Conservation (phyloP, 2,113 vertebrate species). For the Melanerpes formicivorus region DNA sequence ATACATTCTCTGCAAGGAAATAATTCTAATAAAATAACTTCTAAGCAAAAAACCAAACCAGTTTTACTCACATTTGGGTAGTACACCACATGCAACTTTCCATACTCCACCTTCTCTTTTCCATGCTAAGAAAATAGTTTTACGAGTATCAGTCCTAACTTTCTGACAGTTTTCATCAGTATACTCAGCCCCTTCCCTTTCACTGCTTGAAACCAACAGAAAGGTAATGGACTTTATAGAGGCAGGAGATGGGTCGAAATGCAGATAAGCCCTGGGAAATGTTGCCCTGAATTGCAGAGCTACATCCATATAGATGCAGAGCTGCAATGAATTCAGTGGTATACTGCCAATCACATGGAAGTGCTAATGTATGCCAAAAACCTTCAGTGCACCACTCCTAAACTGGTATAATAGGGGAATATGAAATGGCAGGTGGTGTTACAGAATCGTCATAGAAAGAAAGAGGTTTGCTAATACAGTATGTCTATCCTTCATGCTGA, state of each 20-base stretch:
- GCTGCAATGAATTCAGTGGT: constrained; percentile 51
- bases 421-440: constrained; percentile 68
- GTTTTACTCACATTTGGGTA: background rate
- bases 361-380: constrained; percentile 70
- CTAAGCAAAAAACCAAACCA: background rate
- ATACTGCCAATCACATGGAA: constrained; percentile 59
- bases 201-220: background rate
- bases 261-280: background rate
- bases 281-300: constrained; percentile 30
- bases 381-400: constrained; percentile 58
- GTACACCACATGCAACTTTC: background rate
- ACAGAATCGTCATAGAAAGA: background rate
- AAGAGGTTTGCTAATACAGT: constrained; percentile 56
- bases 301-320: constrained; percentile 18
- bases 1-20: background rate
- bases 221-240: background rate
- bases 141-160: background rate
- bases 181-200: background rate
- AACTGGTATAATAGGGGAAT: constrained; percentile 61
- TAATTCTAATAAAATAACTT: background rate
- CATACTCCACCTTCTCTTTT: background rate
- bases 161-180: background rate
- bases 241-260: background rate
- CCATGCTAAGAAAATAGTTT: background rate
- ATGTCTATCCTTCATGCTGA: constrained; percentile 2